phyloP scores from a whole-genome alignment of 2,888 invertebrate species.

The Corythucha ciliata region DNA sequence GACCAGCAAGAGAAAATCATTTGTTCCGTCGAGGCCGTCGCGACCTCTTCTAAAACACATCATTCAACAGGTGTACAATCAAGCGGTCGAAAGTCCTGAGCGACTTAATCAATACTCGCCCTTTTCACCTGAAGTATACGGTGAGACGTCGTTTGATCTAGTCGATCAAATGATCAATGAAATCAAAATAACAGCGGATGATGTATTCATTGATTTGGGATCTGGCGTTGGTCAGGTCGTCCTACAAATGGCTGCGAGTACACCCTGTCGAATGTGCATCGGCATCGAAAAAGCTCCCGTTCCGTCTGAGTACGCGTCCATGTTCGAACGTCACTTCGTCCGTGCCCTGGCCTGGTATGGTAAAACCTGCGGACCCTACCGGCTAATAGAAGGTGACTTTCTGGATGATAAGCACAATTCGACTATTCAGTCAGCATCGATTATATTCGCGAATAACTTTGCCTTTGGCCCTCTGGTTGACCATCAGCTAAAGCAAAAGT shows the following conservation, averaged over 20 bases:
- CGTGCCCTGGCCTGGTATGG: conserved; percentile 99
- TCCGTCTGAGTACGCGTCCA: conserved; percentile 87
- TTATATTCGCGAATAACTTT: conserved; percentile 99
- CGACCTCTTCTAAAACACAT: conserved; percentile 86
- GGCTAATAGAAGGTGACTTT: conserved; percentile 90
- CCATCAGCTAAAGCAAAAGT: conserved; percentile 89
- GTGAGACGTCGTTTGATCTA: conserved; percentile 96
- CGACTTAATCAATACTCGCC: conserved; percentile 98
- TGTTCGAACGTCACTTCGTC: conserved; percentile 81
- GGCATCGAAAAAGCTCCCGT: conserved; percentile 97
- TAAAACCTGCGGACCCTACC: conserved; percentile 83
- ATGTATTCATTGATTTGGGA: conserved; percentile 96
- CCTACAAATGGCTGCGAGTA: conserved; percentile 94
- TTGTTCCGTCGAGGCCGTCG: conserved; percentile 75
- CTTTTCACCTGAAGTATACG: conserved; percentile 98
- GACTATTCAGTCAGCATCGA: conserved; percentile 83
- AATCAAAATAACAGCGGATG: conserved; percentile 82
- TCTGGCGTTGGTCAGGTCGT: conserved; percentile 99
- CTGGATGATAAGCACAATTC: conserved; percentile 83
- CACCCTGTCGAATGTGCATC: conserved; percentile 83
- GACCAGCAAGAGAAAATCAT: conserved; percentile 44
- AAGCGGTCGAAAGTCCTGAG: conserved; percentile 93
- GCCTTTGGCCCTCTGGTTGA: conserved; percentile 97
- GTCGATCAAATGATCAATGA: conserved; percentile 97
- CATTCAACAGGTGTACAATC: conserved; percentile 93